Conservation (phyloP, 2,113 vertebrate species). For the Progne subis region DNA sequence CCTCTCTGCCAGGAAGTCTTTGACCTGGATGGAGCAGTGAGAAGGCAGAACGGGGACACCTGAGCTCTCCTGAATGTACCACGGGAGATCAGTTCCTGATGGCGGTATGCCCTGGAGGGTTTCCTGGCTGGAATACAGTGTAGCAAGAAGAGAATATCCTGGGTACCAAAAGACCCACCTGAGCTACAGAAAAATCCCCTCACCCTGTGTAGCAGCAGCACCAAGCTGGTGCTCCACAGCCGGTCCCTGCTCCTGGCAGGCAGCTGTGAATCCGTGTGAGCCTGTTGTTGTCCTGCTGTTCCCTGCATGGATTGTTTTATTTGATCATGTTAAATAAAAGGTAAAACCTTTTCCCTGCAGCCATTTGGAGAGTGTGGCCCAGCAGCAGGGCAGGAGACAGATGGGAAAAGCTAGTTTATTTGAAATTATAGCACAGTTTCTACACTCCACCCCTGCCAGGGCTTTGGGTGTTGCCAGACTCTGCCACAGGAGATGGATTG, state of each 20-base stretch:
- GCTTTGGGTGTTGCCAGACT: constrained; percentile 7
- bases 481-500: background rate
- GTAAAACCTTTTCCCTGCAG: background rate
- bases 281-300: background rate
- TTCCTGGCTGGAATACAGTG: background rate
- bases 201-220: fast-evolving
- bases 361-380: background rate
- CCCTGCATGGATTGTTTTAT: background rate
- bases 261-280: background rate
- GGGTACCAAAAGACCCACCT: background rate
- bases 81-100: background rate
- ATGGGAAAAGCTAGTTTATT: background rate
- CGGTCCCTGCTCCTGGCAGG: background rate
- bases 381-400: background rate
- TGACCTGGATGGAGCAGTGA: background rate
- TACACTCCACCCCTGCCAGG: background rate
- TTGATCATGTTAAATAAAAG: background rate
- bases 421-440: background rate
- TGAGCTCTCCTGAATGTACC: background rate
- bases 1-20: background rate
- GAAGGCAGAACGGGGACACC: background rate
- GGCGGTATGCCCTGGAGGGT: background rate
- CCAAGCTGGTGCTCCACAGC: fast-evolving
- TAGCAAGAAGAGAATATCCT: background rate
- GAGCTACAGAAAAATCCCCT: background rate